phyloP scores from a whole-genome alignment of 2,888 invertebrate species.

The Tanypteryx hageni region DNA sequence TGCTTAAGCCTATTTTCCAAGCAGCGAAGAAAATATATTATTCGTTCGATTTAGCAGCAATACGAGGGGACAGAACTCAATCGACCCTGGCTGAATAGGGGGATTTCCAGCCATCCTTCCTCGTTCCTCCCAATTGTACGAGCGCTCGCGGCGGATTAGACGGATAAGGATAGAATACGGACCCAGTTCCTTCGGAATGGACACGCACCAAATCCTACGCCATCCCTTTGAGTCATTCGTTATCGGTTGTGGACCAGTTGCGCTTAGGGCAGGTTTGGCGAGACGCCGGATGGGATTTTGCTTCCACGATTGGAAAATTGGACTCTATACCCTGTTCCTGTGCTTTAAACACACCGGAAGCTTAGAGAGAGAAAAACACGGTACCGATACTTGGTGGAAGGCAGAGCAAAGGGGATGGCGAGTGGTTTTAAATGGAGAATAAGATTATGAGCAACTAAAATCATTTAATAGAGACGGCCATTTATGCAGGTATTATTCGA shows the following conservation, averaged over 20 bases:
- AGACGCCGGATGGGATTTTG: neutral
- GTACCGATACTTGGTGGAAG: neutral
- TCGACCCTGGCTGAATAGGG: no score
- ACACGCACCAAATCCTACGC: neutral
- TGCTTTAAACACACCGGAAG: neutral
- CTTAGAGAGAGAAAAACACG: neutral
- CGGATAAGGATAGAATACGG: neutral
- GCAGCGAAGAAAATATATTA: no score
- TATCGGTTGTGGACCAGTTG: slow-evolving; percentile 7
- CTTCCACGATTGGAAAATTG: neutral
- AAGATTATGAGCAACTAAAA: no score
- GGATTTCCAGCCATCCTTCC: neutral
- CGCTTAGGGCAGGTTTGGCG: neutral
- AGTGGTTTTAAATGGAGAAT: neutral
- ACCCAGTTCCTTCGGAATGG: neutral
- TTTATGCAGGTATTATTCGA: no score
- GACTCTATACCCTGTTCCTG: neutral
- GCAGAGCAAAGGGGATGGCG: neutral
- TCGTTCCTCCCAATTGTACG: neutral
- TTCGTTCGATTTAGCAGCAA: no score
- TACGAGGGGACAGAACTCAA: no score
- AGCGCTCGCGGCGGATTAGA: neutral
- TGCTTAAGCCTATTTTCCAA: no score
- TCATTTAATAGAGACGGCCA: no score
- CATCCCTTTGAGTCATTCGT: neutral